Conservation (phyloP, 2,888 invertebrate genomes). For the Drosophila barbarae region DNA sequence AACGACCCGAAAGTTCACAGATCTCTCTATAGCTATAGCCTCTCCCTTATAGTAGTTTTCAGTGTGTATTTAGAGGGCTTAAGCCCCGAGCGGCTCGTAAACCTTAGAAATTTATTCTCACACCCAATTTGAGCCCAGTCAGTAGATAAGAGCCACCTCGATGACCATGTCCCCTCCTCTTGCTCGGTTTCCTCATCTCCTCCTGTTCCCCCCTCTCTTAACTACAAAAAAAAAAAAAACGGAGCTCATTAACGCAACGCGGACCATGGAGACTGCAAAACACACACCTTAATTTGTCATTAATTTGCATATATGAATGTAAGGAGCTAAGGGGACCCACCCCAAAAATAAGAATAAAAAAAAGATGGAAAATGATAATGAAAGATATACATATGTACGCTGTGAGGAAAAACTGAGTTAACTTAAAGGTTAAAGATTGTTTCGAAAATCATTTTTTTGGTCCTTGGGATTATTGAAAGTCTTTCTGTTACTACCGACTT, state of each 20-base stretch:
- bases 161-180: slow-evolving; percentile 2
- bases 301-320: slow-evolving; percentile 65
- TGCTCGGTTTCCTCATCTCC: neutral
- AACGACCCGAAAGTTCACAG: slow-evolving; percentile 49
- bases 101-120: slow-evolving; percentile 74
- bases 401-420: neutral
- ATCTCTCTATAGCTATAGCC: slow-evolving; percentile 10
- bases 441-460: neutral
- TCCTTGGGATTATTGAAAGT: neutral
- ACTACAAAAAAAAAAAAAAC: neutral
- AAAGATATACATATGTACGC: neutral
- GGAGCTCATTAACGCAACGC: slow-evolving; percentile 61
- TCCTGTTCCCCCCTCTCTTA: neutral
- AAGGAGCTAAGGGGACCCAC: slow-evolving; percentile 40
- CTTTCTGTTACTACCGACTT: too few species aligned
- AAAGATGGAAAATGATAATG: slow-evolving; percentile 1
- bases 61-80: slow-evolving; percentile 38
- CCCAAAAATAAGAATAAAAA: slow-evolving; percentile 26
- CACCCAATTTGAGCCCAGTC: slow-evolving; percentile 67
- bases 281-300: slow-evolving; percentile 74
- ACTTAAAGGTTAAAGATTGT: neutral
- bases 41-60: neutral
- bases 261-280: slow-evolving; percentile 60
- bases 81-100: slow-evolving; percentile 61
- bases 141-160: slow-evolving; percentile 53